Evolutionary conservation across 2,888 invertebrate species (phyloP), one percentile per base, ranked within the genome.

Genomic region (Torymus texanus): DNA sequence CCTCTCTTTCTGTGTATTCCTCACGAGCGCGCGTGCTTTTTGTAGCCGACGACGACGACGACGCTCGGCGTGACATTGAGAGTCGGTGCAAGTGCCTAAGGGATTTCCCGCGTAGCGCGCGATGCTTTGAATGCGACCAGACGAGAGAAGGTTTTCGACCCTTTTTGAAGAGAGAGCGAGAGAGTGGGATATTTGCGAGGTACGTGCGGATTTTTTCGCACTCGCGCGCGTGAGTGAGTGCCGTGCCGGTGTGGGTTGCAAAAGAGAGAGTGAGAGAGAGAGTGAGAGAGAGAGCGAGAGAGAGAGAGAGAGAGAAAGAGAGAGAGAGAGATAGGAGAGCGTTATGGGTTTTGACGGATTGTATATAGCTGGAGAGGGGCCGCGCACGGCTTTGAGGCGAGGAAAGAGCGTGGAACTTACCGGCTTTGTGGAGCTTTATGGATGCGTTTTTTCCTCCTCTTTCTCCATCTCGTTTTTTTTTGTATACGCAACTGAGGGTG

Each of bases 261-360:
- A 24, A 55, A 50, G 24, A 55, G 24, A 29, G 12, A 51, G 24
- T 13, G 41, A 66, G 13, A 18, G 66, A 12, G 55, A 21, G 50
- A n/a, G n/a, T n/a, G n/a, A n/a, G n/a, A n/a, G n/a, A n/a, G 13
- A 13, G 18, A 59, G 18, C 5, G 62, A n/a, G 24, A 29, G 12
- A 51, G 24, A 18, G 41, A 66, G 13, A 18, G 66, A 12, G 13
- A 13, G 18, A 59, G 18, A n/a, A 3, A 12, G 56, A 24, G 24
- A 29, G 12, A 51, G 24, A 18, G 41, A 66, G 13, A 18, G 66
- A 12, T 55, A 21, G 50, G 13, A 13, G 18, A 59, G 18, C 5
- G 62, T 24, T 63, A 63, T 63, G 41, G 63, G n/a, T 63, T 63
- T 63, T n/a, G 50, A 63, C 50, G 63, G 63, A 63, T 63, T n/a